These are phyloP conservation scores for Labrus mixtus DNA, from an alignment of 2,113 vertebrate genomes.

Conservation along the genomic window DNA sequence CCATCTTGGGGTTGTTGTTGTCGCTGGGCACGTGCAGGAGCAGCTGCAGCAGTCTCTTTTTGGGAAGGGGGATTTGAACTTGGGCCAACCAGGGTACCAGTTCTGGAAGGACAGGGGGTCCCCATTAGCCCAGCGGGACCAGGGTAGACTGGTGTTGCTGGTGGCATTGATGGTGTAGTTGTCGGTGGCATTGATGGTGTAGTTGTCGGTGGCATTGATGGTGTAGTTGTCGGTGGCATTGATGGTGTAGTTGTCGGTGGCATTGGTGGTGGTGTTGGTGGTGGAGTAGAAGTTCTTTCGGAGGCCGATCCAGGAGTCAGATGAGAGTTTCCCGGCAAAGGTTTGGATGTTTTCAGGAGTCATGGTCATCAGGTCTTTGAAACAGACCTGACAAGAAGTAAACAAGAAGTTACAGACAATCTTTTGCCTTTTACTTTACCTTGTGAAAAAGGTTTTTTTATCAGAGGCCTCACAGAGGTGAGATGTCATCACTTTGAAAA, in stretches of 20 bases:
- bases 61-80: conserved; percentile 18
- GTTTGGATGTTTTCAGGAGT: conserved; percentile 52
- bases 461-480: no score
- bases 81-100: conserved; percentile 80
- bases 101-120: conserved; percentile 80
- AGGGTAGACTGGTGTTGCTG: conserved; percentile 19
- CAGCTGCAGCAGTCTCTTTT: conserved; percentile 38
- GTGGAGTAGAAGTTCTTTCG: conserved; percentile 53
- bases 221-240: background rate
- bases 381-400: conserved; percentile 64
- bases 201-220: background rate
- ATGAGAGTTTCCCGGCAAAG: no score
- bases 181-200: background rate
- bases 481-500: no score
- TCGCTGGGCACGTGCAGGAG: conserved; percentile 39
- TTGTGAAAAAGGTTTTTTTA: no score
- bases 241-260: background rate
- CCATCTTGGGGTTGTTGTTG: accelerated
- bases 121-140: conserved; percentile 77
- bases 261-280: background rate
- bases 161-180: background rate
- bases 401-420: background rate
- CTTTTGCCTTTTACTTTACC: no score
- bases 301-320: conserved; percentile 77
- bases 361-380: conserved; percentile 73